phyloP scores from a whole-genome alignment of 2,888 invertebrate species.

The Brachypalpus laphriformis region DNA sequence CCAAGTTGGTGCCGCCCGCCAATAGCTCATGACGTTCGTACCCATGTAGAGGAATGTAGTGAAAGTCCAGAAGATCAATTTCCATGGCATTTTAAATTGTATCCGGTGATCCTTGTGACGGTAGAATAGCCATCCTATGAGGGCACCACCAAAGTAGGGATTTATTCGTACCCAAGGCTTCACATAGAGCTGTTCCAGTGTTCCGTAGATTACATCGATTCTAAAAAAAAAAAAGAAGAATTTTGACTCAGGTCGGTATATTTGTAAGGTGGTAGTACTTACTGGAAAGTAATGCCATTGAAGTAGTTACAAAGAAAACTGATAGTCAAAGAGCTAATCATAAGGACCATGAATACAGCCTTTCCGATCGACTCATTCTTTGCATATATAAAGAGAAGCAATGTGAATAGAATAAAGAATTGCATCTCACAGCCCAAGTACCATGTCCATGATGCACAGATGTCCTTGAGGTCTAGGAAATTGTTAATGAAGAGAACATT shows the following conservation, averaged over 20 bases:
- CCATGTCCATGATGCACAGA: conserved; percentile 79
- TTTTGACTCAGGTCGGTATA: conserved; percentile 8
- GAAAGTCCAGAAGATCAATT: conserved; percentile 76
- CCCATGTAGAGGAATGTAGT: conserved; percentile 75
- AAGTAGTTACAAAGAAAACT: conserved; percentile 77
- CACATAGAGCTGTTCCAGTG: conserved; percentile 77
- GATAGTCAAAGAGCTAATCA: conserved; percentile 73
- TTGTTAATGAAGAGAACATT: conserved; percentile 78
- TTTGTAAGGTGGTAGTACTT: conserved; percentile 63
- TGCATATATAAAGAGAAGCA: conserved; percentile 76
- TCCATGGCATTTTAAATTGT: conserved; percentile 52
- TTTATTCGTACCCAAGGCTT: conserved; percentile 79
- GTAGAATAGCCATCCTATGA: conserved; percentile 77
- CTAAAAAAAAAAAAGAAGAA: conserved; percentile 67
- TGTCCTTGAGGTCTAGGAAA: conserved; percentile 76
- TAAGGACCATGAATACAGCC: conserved; percentile 74
- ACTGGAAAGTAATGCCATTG: conserved; percentile 79
- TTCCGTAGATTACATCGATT: conserved; percentile 78
- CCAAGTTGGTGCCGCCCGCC: conserved; percentile 77
- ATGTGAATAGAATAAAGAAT: conserved; percentile 76
- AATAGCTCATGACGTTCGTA: conserved; percentile 79
- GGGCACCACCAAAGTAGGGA: conserved; percentile 78
- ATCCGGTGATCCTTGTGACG: conserved; percentile 53
- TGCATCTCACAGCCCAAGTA: conserved; percentile 80
- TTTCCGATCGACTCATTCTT: conserved; percentile 76